Percentiles rank a stretch among this genome's conserved stretches.
phyloP scores from a whole-genome alignment of 1,140 invertebrate genomes.

The Ptiloglossa arizonensis region DNA sequence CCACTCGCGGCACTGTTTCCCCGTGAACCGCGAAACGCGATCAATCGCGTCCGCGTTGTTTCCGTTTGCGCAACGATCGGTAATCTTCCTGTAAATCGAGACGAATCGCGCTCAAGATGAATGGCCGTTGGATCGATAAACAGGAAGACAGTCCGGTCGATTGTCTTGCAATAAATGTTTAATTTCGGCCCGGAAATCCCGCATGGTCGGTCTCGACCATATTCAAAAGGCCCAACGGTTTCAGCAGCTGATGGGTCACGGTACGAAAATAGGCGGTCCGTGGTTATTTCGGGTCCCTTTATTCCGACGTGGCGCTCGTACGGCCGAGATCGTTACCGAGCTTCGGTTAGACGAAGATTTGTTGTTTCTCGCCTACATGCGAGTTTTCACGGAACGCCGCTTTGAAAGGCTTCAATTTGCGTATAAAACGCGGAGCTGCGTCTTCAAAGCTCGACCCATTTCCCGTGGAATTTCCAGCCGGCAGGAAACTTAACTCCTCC shows the following conservation, averaged over 20 bases:
- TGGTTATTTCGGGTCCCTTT: conserved; percentile 61
- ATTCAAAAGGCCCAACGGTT: conserved; percentile 46
- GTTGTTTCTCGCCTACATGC: conserved; percentile 56
- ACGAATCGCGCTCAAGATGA: background rate
- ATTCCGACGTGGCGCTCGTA: conserved; percentile 50
- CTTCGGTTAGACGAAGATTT: conserved; percentile 63
- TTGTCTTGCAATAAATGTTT: conserved; percentile 22
- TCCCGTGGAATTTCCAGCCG: conserved; percentile 40
- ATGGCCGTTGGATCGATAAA: background rate
- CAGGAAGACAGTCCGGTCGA: background rate
- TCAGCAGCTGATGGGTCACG: conserved; percentile 63
- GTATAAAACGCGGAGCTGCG: conserved; percentile 40
- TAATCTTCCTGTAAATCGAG: background rate
- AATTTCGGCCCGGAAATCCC: conserved; percentile 44
- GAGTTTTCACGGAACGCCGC: conserved; percentile 55
- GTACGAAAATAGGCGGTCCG: conserved; percentile 58
- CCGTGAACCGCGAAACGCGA: background rate
- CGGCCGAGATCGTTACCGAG: conserved; percentile 51
- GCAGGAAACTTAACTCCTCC: conserved; percentile 28
- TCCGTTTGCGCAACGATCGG: background rate
- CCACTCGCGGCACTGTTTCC: background rate
- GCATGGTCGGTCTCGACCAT: conserved; percentile 39
- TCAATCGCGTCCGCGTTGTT: background rate
- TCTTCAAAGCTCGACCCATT: conserved; percentile 49
- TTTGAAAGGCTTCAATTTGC: conserved; percentile 54